Evolutionary conservation across 1,140 invertebrate genomes (phyloP), one percentile per base, ranked within the genome.

Genomic region (Laupala kohalensis): DNA sequence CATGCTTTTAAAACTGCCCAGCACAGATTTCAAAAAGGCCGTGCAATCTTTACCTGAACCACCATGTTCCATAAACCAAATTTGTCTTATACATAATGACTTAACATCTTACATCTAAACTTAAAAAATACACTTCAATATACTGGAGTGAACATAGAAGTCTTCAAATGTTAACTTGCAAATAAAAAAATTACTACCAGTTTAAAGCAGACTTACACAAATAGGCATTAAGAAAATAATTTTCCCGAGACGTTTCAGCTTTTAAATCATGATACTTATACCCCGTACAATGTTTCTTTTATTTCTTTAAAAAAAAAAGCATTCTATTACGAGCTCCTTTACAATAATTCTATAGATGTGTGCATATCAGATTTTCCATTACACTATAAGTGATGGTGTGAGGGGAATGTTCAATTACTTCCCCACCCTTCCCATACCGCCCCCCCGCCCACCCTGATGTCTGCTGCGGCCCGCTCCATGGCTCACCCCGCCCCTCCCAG

Each of bases 381-480:
- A 71, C 63, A 30, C 29, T 64, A 71, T 65, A 24, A 63, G 63
- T 29, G 64, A 24, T 68, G 67, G 27, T 65, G 24, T 29, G 62
- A 63, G 70, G 28, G 64, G 27, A 63, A 25, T 25, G 29, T 66
- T 64, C 19, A 71, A 65, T 26, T 66, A 27, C 63, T 62, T 64
- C 71, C 70, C 71, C 71, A 66, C 71, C 71, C 71, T 63, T 72
- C 71, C 71, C 71, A 64, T 30, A 72, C 71, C 71, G 29, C 71
- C 71, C 71, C 67, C 71, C 71, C 71, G 23, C 71, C 71, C 71
- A 27, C 66, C 71, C 71, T 53, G 69, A 63, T 65, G 27, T 23
- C 64, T 28, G 63, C 53, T 63, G 69, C 70, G 30, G 65, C 66
- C 65, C 65, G 65, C 71, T 69, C 53, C 4, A 62, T 13, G 63